Percentiles rank a stretch among this genome's conserved stretches.
Evolutionary conservation across 2,888 invertebrate genomes (phyloP).

Genomic region (Apodemia zela): DNA sequence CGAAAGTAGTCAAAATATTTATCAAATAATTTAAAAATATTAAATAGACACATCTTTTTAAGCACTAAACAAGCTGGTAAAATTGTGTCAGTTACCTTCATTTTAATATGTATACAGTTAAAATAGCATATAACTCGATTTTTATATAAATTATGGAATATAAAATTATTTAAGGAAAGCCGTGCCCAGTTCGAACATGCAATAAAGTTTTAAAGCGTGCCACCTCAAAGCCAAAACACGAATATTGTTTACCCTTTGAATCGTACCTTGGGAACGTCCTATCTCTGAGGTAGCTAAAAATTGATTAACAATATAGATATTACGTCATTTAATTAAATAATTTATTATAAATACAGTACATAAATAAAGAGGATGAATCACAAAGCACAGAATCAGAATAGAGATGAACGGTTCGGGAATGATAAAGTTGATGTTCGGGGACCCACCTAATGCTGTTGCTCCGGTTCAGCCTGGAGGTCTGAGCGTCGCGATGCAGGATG

Average conservation of each 20-base stretch:
- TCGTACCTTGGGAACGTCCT: slow-evolving; percentile 95
- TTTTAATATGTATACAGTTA: not conserved
- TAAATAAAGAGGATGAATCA: slow-evolving; percentile 25
- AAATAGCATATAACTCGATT: not conserved
- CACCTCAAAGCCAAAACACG: slow-evolving; percentile 64
- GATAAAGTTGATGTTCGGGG: slow-evolving; percentile 23
- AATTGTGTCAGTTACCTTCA: not conserved
- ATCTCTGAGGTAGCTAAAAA: slow-evolving; percentile 93
- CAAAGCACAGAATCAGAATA: slow-evolving; percentile 26
- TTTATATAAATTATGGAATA: slow-evolving; percentile 4
- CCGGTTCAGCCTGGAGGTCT: slow-evolving; percentile 86
- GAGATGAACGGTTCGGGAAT: slow-evolving; percentile 12
- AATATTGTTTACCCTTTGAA: slow-evolving; percentile 51
- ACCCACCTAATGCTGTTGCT: slow-evolving; percentile 95
- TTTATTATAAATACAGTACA: slow-evolving; percentile 25
- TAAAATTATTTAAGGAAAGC: slow-evolving; percentile 42
- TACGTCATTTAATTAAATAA: slow-evolving; percentile 33
- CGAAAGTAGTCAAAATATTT: too few relatives aligned
- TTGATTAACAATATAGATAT: slow-evolving; percentile 55
- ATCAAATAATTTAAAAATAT: too few relatives aligned
- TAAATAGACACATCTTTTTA: too few relatives aligned
- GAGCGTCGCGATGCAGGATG: slow-evolving; percentile 81
- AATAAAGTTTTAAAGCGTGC: slow-evolving; percentile 62
- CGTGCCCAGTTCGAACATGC: slow-evolving; percentile 71
- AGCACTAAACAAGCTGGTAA: too few relatives aligned